A percentile compares a stretch with the other conserved stretches of the same genome.
Conservation (phyloP, 2,113 vertebrate genomes). For the Fukomys damarensis region DNA sequence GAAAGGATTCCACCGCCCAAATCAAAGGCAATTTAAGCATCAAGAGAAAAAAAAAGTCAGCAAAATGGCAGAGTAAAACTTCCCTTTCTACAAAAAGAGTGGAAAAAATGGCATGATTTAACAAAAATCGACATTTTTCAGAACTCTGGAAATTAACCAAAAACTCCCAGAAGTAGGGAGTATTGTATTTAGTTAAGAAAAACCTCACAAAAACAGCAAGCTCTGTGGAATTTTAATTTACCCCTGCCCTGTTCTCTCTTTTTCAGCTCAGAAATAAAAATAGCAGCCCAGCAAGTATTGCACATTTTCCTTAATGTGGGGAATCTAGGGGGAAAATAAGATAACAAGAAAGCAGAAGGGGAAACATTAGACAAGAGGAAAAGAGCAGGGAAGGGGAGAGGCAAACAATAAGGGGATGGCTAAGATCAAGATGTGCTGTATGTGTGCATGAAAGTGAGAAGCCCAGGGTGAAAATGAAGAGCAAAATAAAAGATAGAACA, state of each 20-base stretch:
- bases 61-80: background rate
- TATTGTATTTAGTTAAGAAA: background rate
- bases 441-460: background rate
- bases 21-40: constrained; percentile 8
- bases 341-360: background rate
- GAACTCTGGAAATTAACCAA: background rate
- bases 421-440: background rate
- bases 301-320: background rate
- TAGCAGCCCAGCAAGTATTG: background rate
- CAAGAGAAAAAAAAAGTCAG: background rate
- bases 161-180: background rate
- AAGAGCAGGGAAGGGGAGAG: background rate
- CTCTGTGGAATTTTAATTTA: background rate
- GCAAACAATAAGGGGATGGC: background rate
- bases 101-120: background rate
- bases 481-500: too few relatives aligned
- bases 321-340: background rate
- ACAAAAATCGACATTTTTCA: constrained; percentile 30
- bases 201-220: background rate
- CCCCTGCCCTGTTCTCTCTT: background rate
- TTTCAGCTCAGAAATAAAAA: background rate
- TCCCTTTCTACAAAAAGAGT: background rate
- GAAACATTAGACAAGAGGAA: background rate
- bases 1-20: background rate
- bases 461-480: background rate